Conservation (phyloP, 1,140 invertebrate species). For the Heliconius hermathena region DNA sequence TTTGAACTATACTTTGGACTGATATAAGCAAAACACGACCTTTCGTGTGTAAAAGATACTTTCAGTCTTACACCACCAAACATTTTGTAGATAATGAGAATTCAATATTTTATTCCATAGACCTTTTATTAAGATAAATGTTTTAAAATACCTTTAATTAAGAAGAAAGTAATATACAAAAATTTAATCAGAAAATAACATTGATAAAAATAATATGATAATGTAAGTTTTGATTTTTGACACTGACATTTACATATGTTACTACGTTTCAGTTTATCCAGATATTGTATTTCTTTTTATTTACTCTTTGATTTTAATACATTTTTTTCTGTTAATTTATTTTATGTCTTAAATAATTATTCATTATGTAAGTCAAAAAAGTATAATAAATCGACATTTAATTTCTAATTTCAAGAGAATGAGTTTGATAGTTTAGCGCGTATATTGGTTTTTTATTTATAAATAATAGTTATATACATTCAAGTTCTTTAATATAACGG, state of each 20-base stretch:
- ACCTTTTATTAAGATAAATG: neutral
- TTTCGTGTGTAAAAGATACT: slow-evolving; percentile 67
- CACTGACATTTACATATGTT: slow-evolving; percentile 20
- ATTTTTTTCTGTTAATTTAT: neutral
- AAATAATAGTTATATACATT: neutral
- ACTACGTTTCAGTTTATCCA: slow-evolving; percentile 12
- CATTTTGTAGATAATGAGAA: slow-evolving; percentile 51
- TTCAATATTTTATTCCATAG: neutral
- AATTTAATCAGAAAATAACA: slow-evolving; percentile 13
- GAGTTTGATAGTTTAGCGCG: too few relatives aligned
- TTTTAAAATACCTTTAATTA: neutral
- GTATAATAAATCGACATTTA: too few relatives aligned
- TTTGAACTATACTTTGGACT: slow-evolving; percentile 71
- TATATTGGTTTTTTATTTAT: neutral
- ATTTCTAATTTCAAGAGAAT: too few relatives aligned
- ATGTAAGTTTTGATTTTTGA: slow-evolving; percentile 13
- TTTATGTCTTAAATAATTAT: too few relatives aligned
- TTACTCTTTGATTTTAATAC: neutral
- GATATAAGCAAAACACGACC: slow-evolving; percentile 71
- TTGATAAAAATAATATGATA: slow-evolving; percentile 15
- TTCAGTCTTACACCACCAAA: slow-evolving; percentile 65
- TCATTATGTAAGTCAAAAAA: too few relatives aligned
- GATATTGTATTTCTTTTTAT: neutral
- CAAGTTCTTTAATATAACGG: neutral
- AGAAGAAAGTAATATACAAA: slow-evolving; percentile 3